A percentile compares a stretch with the other conserved stretches of the same genome.
These are phyloP conservation scores for Scomber scombrus DNA, from an alignment of 2,113 vertebrate genomes.

Conservation along the genomic window DNA sequence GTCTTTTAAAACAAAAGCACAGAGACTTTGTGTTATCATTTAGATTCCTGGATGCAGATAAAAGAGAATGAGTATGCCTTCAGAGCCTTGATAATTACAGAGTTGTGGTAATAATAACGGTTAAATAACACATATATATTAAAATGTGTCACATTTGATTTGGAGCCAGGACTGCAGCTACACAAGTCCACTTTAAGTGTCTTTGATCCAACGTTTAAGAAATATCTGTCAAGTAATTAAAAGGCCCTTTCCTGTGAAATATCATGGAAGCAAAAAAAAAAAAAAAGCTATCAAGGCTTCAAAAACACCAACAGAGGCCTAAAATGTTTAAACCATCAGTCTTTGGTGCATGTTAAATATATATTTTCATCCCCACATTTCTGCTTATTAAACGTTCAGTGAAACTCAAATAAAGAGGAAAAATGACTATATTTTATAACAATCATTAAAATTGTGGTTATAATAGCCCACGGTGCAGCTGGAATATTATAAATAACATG, in stretches of 20 bases:
- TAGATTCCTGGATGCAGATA: slow-evolving; percentile 74
- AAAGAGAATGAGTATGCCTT: slow-evolving; percentile 58
- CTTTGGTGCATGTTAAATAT: not conserved
- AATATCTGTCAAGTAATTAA: slow-evolving; percentile 63
- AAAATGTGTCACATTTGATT: slow-evolving; percentile 73
- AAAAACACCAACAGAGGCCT: slow-evolving; percentile 23
- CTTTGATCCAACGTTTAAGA: slow-evolving; percentile 71
- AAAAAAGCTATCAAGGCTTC: slow-evolving; percentile 21
- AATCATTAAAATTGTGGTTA: not conserved
- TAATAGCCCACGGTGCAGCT: not conserved
- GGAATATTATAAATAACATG: not conserved
- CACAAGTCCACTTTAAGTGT: slow-evolving; percentile 63
- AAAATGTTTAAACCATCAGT: slow-evolving; percentile 29
- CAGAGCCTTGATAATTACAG: slow-evolving; percentile 70
- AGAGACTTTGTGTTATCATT: slow-evolving; percentile 69
- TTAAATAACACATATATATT: slow-evolving; percentile 70
- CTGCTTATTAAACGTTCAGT: not conserved
- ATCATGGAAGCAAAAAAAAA: slow-evolving; percentile 45
- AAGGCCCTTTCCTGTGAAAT: slow-evolving; percentile 48
- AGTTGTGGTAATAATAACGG: slow-evolving; percentile 51
- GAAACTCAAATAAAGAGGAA: not conserved
- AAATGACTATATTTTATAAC: not conserved
- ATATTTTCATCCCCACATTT: not conserved
- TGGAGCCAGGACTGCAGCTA: slow-evolving; percentile 62
- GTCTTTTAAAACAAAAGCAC: slow-evolving; percentile 41